Percentiles rank a stretch among this genome's conserved stretches.
Evolutionary conservation across 2,113 vertebrate species (phyloP).

Genomic region (Ammodytes marinus): DNA sequence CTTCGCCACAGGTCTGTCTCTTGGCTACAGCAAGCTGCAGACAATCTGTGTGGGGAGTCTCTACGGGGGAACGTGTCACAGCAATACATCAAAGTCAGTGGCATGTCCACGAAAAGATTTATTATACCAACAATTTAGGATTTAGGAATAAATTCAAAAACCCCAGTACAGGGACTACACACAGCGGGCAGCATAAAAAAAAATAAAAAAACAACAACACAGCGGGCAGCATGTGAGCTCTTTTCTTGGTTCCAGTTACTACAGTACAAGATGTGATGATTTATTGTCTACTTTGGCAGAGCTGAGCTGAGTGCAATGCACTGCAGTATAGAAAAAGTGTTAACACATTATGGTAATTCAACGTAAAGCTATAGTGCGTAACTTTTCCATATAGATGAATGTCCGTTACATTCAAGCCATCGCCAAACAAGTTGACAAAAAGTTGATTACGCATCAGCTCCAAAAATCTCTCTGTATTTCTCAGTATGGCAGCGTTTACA

Average conservation of each 20-base stretch:
- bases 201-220: no score
- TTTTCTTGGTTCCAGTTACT: not conserved
- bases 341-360: not conserved
- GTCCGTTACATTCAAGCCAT: no score
- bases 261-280: slow-evolving; percentile 2
- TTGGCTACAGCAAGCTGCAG: slow-evolving; percentile 21
- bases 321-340: not conserved
- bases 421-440: no score
- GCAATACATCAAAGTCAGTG: slow-evolving; percentile 31
- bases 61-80: slow-evolving; percentile 3
- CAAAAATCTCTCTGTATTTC: no score
- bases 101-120: slow-evolving; percentile 10
- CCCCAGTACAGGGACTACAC: not conserved
- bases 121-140: slow-evolving; percentile 15
- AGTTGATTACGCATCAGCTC: no score
- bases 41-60: slow-evolving; percentile 10
- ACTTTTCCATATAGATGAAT: no score
- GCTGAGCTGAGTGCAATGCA: not conserved
- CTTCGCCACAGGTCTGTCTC: slow-evolving; percentile 23
- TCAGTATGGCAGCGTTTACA: no score
- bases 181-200: not conserved
- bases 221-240: not conserved
- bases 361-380: no score
- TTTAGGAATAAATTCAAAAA: slow-evolving; percentile 7
- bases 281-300: not conserved